These are phyloP conservation scores for Epinotia bilunana DNA, from an alignment of 2,888 invertebrate species.

Conservation along the genomic window DNA sequence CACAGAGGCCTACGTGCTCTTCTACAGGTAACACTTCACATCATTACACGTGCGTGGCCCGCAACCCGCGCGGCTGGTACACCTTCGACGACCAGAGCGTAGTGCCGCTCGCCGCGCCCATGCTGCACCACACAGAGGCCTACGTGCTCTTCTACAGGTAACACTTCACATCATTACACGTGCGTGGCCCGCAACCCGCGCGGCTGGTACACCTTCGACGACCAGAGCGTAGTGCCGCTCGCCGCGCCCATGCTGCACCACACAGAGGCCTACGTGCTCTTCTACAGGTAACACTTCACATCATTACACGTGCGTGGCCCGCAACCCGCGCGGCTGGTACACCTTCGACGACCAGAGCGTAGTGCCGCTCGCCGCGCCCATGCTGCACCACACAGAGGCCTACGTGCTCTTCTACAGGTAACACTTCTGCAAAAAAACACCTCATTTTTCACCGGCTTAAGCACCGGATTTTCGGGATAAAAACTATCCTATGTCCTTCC, in stretches of 20 bases:
- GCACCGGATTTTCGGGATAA: too few species aligned
- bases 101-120: conserved; percentile 87
- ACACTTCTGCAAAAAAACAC: background rate
- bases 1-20: conserved; percentile 97
- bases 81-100: conserved; percentile 98
- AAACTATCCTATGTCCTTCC: too few species aligned
- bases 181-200: conserved; percentile 93
- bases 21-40: conserved; percentile 87
- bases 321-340: conserved; percentile 94
- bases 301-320: conserved; percentile 97
- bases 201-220: conserved; percentile 98
- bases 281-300: conserved; percentile 87
- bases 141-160: conserved; percentile 97
- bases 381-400: conserved; percentile 87
- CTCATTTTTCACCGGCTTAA: too few species aligned
- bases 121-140: conserved; percentile 87
- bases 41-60: conserved; percentile 97
- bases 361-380: conserved; percentile 87
- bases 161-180: conserved; percentile 90
- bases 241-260: conserved; percentile 81
- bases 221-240: conserved; percentile 93
- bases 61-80: conserved; percentile 94
- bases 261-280: conserved; percentile 97
- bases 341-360: conserved; percentile 98
- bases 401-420: conserved; percentile 97